These are phyloP conservation scores for Styela clava DNA, from an alignment of 23 tunicate species.

Conservation along the genomic window DNA sequence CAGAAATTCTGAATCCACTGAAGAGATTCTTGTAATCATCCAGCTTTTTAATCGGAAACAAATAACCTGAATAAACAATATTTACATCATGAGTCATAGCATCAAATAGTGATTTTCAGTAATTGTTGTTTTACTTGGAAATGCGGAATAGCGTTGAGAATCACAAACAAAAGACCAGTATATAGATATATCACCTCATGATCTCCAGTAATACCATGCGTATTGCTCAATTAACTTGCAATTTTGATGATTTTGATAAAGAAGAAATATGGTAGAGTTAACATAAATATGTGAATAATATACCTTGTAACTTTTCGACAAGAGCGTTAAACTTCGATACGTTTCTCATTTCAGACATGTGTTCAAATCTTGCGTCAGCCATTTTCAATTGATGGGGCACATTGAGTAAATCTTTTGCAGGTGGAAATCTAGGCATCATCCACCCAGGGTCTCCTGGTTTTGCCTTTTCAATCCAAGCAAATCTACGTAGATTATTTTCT, in stretches of 20 bases:
- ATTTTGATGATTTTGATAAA: too few relatives aligned
- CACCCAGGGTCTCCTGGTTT: constrained; percentile 46
- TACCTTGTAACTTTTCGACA: constrained; percentile 15
- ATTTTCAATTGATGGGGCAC: constrained; percentile 40
- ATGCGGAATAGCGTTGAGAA: too few relatives aligned
- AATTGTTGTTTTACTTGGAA: too few relatives aligned
- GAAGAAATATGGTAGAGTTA: too few relatives aligned
- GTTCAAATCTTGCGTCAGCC: constrained; percentile 32
- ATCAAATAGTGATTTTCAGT: too few relatives aligned
- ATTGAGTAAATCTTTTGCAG: constrained; percentile 37
- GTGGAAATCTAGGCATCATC: constrained; percentile 41
- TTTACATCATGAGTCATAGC: too few relatives aligned
- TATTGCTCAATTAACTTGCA: too few relatives aligned
- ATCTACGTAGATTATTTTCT: constrained; percentile 30
- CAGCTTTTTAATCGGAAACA: constrained; percentile 18
- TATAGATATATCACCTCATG: too few relatives aligned
- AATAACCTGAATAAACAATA: constrained; percentile 26
- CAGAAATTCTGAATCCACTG: neutral
- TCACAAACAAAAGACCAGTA: too few relatives aligned
- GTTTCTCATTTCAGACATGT: constrained; percentile 30
- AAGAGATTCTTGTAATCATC: constrained; percentile 42
- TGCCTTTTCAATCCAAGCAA: constrained; percentile 40
- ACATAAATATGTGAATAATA: too few relatives aligned
- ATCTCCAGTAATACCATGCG: too few relatives aligned
- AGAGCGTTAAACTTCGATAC: constrained; percentile 36